phyloP scores from a whole-genome alignment of 1,140 invertebrate species.

The Drosophila paulistorum region DNA sequence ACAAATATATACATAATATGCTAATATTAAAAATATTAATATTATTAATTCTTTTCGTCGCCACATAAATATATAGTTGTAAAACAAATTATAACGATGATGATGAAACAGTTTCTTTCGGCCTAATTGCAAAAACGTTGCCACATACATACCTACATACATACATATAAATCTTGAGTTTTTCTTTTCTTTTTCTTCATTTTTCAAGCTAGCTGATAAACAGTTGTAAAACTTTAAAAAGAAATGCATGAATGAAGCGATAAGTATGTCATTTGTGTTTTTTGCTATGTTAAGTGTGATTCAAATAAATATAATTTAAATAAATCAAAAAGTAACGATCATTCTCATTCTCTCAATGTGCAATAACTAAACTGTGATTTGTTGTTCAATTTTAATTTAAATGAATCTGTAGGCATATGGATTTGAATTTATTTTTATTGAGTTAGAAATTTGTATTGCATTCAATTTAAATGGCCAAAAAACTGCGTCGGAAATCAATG shows the following conservation, averaged over 20 bases:
- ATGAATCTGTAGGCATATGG: too few relatives aligned
- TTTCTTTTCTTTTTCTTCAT: conserved; percentile 43
- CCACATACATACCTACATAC: conserved; percentile 3
- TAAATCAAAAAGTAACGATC: conserved; percentile 37
- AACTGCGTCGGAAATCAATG: conserved; percentile 70
- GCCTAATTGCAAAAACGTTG: conserved; percentile 22
- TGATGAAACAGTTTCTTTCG: conserved; percentile 36
- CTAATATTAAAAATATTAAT: conserved; percentile 81
- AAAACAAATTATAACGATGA: conserved; percentile 33
- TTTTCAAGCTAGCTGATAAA: conserved; percentile 58
- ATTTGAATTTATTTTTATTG: too few relatives aligned
- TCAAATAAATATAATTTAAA: conserved; percentile 78
- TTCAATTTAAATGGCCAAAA: conserved; percentile 71
- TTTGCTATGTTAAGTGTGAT: conserved; percentile 74
- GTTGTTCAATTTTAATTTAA: not conserved
- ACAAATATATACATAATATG: conserved; percentile 78
- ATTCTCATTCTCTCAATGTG: not conserved
- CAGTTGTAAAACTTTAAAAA: conserved; percentile 71
- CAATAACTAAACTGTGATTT: not conserved
- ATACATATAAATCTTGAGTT: conserved; percentile 15
- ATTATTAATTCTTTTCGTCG: conserved; percentile 72
- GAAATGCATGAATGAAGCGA: conserved; percentile 60
- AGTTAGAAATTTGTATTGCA: not conserved
- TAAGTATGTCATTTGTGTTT: conserved; percentile 63
- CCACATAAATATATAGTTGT: conserved; percentile 79